Evolutionary conservation across 2,888 invertebrate genomes (phyloP).

Genomic region (Elmis aenea): DNA sequence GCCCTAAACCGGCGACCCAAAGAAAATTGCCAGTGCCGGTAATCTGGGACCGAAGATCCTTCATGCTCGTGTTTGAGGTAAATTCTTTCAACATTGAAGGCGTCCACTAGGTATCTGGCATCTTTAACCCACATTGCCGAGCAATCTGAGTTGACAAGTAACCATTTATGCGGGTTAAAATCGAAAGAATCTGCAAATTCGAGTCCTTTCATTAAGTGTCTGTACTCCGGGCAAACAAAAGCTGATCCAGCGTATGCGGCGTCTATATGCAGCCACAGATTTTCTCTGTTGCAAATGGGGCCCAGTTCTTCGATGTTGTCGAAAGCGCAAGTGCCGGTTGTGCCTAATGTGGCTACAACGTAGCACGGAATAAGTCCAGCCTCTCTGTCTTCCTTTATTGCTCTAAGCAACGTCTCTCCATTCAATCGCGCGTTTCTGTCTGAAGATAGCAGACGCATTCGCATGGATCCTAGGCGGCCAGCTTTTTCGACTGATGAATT

Average conservation of each 20-base stretch:
- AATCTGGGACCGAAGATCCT: conserved; percentile 54
- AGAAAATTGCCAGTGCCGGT: conserved; percentile 82
- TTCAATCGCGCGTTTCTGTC: conserved; percentile 64
- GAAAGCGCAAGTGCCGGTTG: conserved; percentile 75
- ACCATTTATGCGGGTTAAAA: conserved; percentile 94
- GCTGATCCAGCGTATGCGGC: conserved; percentile 94
- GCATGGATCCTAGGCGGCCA: conserved; percentile 72
- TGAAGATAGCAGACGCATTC: conserved; percentile 65
- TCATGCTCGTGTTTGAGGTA: conserved; percentile 74
- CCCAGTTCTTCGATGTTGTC: conserved; percentile 83
- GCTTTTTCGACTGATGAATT: conserved; percentile 89
- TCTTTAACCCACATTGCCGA: conserved; percentile 90
- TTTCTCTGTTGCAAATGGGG: conserved; percentile 67
- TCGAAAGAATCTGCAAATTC: conserved; percentile 86
- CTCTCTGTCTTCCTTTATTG: conserved; percentile 69
- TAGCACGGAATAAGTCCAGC: conserved; percentile 84
- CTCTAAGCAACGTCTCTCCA: conserved; percentile 61
- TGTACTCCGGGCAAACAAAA: conserved; percentile 87
- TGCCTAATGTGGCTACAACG: conserved; percentile 70
- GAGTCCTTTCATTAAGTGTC: conserved; percentile 69
- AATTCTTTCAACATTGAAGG: conserved; percentile 86
- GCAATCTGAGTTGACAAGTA: conserved; percentile 93
- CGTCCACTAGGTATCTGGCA: conserved; percentile 71
- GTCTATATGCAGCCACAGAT: conserved; percentile 91
- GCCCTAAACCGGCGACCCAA: conserved; percentile 84